phyloP scores from a whole-genome alignment of 1,140 invertebrate species.

The Zaprionus taronus region DNA sequence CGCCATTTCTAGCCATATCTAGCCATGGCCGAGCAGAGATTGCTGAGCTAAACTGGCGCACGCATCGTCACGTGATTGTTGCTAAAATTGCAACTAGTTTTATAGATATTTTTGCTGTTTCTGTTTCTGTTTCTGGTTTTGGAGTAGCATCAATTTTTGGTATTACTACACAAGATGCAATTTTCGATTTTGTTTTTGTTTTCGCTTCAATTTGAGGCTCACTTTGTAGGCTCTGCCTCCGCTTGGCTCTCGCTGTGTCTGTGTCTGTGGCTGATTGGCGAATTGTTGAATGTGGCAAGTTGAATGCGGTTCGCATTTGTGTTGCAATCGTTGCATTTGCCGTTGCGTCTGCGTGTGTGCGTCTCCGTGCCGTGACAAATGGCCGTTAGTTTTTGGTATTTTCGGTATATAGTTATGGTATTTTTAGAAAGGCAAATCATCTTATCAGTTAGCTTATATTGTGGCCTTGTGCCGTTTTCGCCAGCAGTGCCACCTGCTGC shows the following conservation, averaged over 20 bases:
- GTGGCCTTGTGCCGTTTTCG: constrained; percentile 37
- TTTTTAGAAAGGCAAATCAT: constrained; percentile 68
- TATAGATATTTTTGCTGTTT: constrained; percentile 26
- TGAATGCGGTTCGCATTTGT: constrained; percentile 13
- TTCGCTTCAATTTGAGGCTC: constrained; percentile 30
- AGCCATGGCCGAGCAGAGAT: constrained; percentile 21
- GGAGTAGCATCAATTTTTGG: constrained; percentile 34
- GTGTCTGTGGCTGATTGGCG: constrained; percentile 1
- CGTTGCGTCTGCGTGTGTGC: constrained; percentile 25
- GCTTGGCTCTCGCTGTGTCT: constrained; percentile 1
- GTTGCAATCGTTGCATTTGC: constrained; percentile 57
- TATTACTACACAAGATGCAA: constrained; percentile 43
- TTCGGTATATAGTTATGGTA: constrained; percentile 1
- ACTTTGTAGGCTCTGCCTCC: not conserved
- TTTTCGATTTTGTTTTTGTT: constrained; percentile 25
- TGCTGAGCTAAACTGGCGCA: constrained; percentile 55
- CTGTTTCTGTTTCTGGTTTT: constrained; percentile 14
- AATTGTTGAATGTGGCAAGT: constrained; percentile 10
- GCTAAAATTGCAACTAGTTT: constrained; percentile 42
- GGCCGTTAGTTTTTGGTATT: constrained; percentile 51
- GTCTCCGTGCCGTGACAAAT: constrained; percentile 65
- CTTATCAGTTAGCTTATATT: constrained; percentile 19
- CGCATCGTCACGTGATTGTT: constrained; percentile 47
- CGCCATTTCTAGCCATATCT: constrained; percentile 52
- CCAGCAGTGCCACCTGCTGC: not conserved